phyloP scores from a whole-genome alignment of 2,888 invertebrate genomes.

The Cyclophora albipunctata region DNA sequence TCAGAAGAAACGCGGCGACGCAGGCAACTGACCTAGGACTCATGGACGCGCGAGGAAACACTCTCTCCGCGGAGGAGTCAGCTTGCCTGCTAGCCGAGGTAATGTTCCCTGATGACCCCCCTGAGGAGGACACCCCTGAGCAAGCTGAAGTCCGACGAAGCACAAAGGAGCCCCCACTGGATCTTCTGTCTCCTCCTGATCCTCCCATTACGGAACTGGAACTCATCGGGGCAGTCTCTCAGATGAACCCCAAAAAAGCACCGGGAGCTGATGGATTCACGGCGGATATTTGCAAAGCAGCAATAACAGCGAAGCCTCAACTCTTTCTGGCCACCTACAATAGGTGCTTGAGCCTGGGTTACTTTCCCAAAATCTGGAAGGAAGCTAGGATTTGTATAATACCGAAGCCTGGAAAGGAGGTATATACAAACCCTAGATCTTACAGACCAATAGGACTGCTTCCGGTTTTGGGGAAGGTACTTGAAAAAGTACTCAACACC shows the following conservation, averaged over 20 bases:
- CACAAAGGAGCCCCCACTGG: neutral
- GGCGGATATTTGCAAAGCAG: slow-evolving; percentile 1
- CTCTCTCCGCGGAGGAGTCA: neutral
- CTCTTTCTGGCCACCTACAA: neutral
- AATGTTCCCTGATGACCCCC: neutral
- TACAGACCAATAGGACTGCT: neutral
- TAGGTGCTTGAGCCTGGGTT: neutral
- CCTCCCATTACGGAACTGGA: slow-evolving; percentile 11
- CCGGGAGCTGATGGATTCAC: slow-evolving; percentile 6
- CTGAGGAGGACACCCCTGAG: neutral
- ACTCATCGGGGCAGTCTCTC: neutral
- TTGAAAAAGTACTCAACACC: neutral
- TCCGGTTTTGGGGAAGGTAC: neutral
- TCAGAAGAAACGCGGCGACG: neutral
- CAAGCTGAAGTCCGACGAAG: neutral
- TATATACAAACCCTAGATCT: neutral
- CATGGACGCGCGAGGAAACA: neutral
- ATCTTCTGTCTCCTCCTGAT: neutral
- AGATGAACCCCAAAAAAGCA: slow-evolving; percentile 8
- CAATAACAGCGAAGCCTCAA: neutral
- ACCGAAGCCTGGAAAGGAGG: neutral
- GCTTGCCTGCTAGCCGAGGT: neutral
- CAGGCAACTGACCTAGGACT: slow-evolving; percentile 3
- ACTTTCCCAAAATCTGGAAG: slow-evolving; percentile 7
- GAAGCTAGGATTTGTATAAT: neutral